phyloP scores from a whole-genome alignment of 2,888 invertebrate genomes.

The Diplolepis rosae region DNA sequence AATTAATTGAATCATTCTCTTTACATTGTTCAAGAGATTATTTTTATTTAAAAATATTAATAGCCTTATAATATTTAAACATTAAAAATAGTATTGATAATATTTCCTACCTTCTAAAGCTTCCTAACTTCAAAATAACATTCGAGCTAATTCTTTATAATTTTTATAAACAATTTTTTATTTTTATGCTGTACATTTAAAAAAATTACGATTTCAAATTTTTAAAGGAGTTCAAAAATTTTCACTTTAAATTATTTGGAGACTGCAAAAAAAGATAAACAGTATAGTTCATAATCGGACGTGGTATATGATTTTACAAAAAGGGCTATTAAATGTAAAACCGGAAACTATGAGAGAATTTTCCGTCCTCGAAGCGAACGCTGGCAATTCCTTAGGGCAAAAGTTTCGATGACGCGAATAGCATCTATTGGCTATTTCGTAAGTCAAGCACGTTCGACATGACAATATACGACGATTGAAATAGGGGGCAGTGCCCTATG shows the following conservation, averaged over 20 bases:
- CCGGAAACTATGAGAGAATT: neutral
- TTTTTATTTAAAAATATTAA: too few relatives aligned
- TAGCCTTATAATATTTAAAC: too few relatives aligned
- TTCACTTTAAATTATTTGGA: too few relatives aligned
- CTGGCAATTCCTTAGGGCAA: conserved; percentile 18
- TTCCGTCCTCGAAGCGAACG: neutral
- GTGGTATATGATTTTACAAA: neutral
- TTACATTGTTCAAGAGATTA: too few relatives aligned
- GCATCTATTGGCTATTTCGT: conserved; percentile 61
- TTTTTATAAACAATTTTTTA: neutral
- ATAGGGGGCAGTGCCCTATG: conserved; percentile 52
- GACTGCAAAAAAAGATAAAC: neutral
- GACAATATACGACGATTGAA: conserved; percentile 69
- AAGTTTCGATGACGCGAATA: conserved; percentile 26
- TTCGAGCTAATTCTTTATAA: too few relatives aligned
- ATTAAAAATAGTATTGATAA: too few relatives aligned
- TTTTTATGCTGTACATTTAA: neutral
- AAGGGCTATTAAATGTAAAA: neutral
- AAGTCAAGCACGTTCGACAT: conserved; percentile 62
- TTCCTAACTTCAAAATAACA: too few relatives aligned
- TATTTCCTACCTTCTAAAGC: too few relatives aligned
- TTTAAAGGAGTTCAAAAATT: too few relatives aligned
- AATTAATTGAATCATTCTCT: too few relatives aligned
- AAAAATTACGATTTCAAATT: too few relatives aligned
- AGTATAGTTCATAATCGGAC: neutral